phyloP scores from a whole-genome alignment of 2,113 vertebrate genomes.

The Crotalus tigris region DNA sequence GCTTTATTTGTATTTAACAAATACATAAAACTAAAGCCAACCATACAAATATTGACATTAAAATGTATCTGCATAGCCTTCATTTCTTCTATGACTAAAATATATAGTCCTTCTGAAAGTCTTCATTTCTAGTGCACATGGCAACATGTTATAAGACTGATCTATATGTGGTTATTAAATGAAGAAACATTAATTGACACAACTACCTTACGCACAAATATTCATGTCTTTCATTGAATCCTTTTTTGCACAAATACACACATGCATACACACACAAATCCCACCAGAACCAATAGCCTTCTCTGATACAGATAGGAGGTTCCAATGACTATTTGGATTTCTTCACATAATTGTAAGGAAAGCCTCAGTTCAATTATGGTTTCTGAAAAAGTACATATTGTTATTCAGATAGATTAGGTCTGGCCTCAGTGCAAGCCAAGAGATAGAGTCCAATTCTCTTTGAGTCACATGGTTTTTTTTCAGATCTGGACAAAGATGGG shows the following conservation, averaged over 20 bases:
- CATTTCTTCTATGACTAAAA: slow-evolving; percentile 42
- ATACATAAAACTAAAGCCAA: slow-evolving; percentile 66
- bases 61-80: slow-evolving; percentile 49
- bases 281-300: slow-evolving; percentile 18
- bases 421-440: background rate
- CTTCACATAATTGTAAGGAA: slow-evolving; percentile 25
- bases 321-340: slow-evolving; percentile 18
- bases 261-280: slow-evolving; percentile 25
- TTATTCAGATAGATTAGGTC: background rate
- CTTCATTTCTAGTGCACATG: slow-evolving; percentile 43
- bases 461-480: background rate
- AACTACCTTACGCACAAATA: slow-evolving; percentile 49
- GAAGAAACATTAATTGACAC: slow-evolving; percentile 57
- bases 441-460: background rate
- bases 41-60: slow-evolving; percentile 60
- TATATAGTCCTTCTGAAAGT: slow-evolving; percentile 18
- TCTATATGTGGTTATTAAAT: slow-evolving; percentile 62
- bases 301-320: slow-evolving; percentile 33
- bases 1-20: slow-evolving; percentile 59
- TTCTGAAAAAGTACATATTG: background rate
- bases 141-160: slow-evolving; percentile 47
- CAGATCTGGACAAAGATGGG: background rate
- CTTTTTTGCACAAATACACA: slow-evolving; percentile 39
- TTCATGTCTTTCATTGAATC: slow-evolving; percentile 49
- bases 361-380: background rate